Evolutionary conservation across 2,113 vertebrate genomes (phyloP).

Genomic region (Ranitomeya imitator): DNA sequence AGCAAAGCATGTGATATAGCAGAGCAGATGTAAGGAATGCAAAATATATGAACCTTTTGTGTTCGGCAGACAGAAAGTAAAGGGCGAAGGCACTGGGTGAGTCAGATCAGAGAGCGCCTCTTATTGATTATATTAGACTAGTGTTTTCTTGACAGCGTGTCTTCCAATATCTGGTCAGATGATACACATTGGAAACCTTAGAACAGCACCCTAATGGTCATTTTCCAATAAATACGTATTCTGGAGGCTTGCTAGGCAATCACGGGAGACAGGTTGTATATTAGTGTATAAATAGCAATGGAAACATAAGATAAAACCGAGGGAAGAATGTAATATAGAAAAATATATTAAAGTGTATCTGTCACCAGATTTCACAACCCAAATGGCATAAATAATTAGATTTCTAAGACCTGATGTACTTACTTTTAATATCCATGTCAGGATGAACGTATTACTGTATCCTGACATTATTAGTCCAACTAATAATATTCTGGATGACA

Average conservation of each 20-base stretch:
- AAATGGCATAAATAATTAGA: too few species aligned
- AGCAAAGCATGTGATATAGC: conserved; percentile 14
- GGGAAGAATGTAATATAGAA: not conserved
- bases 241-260: not conserved
- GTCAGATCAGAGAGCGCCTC: conserved; percentile 9
- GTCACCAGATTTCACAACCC: too few species aligned
- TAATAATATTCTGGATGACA: too few species aligned
- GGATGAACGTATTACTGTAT: too few species aligned
- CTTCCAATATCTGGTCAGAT: conserved; percentile 11
- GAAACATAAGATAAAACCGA: not conserved
- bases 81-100: not conserved
- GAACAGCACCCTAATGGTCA: conserved; percentile 14
- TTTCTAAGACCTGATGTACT: too few species aligned
- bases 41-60: conserved; percentile 25
- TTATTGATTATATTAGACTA: conserved; percentile 35
- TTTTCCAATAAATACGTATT: not conserved
- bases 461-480: too few species aligned
- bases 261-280: not conserved
- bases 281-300: not conserved
- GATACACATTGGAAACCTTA: not conserved
- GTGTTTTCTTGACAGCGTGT: not conserved
- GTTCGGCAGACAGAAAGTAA: not conserved
- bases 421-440: too few species aligned
- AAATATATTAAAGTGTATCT: not conserved
- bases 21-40: conserved; percentile 31